These are phyloP conservation scores for Thereva unica DNA, from an alignment of 2,888 invertebrate species.

Conservation along the genomic window DNA sequence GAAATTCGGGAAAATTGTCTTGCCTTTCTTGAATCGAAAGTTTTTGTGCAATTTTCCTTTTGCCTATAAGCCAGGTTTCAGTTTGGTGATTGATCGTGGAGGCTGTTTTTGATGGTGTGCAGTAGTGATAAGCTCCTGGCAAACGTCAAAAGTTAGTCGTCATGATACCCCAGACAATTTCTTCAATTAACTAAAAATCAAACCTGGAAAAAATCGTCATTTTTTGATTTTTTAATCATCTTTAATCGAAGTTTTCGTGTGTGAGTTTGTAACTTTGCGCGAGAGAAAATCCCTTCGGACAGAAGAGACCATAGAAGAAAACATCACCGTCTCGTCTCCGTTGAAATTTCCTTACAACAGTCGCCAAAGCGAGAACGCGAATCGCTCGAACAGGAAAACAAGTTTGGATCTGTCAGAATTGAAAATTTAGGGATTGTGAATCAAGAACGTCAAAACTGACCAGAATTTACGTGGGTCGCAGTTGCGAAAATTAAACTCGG, in stretches of 20 bases:
- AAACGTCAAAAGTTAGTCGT: too few relatives aligned
- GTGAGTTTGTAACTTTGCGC: slow-evolving; percentile 7
- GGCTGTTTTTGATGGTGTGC: too few relatives aligned
- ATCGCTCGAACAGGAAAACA: slow-evolving; percentile 12
- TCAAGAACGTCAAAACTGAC: not conserved
- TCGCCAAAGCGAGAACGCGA: slow-evolving; percentile 7
- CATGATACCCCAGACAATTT: too few relatives aligned
- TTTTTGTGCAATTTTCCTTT: too few relatives aligned
- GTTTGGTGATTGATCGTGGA: too few relatives aligned
- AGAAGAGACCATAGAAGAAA: slow-evolving; percentile 2
- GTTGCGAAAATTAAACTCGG: not conserved
- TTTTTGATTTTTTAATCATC: not conserved
- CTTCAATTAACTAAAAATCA: too few relatives aligned
- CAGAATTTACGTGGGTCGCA: slow-evolving; percentile 25
- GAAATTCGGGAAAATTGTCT: too few relatives aligned
- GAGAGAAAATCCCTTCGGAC: slow-evolving; percentile 25
- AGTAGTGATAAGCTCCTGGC: too few relatives aligned
- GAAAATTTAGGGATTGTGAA: slow-evolving; percentile 10
- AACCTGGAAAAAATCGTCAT: too few relatives aligned
- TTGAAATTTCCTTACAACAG: too few relatives aligned
- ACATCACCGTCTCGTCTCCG: slow-evolving; percentile 22
- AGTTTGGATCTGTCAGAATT: slow-evolving; percentile 27
- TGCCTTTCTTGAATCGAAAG: too few relatives aligned
- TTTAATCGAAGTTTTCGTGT: slow-evolving; percentile 5
- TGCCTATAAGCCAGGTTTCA: too few relatives aligned